Percentiles rank a stretch among this genome's conserved stretches.
These are phyloP conservation scores for Anguilla megastoma DNA, from an alignment of 2,797 vertebrate species.

Conservation along the genomic window DNA sequence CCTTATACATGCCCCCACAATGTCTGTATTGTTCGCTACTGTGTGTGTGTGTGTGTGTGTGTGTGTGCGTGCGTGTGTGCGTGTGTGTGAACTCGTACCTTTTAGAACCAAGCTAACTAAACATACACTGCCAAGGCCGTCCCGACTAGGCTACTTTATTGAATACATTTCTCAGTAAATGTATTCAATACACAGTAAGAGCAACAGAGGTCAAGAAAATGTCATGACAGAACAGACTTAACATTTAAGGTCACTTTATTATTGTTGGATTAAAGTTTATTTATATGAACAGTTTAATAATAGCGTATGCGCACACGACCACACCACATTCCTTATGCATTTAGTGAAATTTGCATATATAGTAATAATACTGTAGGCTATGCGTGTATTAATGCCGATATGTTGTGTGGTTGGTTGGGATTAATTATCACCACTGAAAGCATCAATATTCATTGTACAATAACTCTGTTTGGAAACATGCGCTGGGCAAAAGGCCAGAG, in stretches of 20 bases:
- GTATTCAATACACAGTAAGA: constrained; percentile 77
- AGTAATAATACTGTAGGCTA: background rate
- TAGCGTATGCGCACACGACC: background rate
- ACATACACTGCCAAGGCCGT: constrained; percentile 83
- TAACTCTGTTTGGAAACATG: constrained; percentile 47
- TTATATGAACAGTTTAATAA: background rate
- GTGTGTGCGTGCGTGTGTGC: no score
- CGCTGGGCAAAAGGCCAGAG: constrained; percentile 55
- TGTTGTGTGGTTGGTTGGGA: constrained; percentile 28
- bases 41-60: constrained; percentile 56
- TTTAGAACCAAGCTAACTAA: constrained; percentile 92
- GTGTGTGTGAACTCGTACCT: constrained; percentile 74
- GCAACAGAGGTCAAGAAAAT: constrained; percentile 81
- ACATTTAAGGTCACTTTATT: constrained; percentile 9
- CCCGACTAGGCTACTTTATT: constrained; percentile 81
- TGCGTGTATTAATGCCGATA: background rate
- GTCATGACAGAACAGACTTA: constrained; percentile 54
- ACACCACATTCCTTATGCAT: background rate
- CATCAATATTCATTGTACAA: constrained; percentile 60
- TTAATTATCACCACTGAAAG: constrained; percentile 52
- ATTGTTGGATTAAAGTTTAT: background rate
- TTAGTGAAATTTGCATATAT: background rate
- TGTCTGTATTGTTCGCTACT: constrained; percentile 88
- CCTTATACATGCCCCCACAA: constrained; percentile 87
- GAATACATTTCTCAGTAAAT: constrained; percentile 89